Evolutionary conservation across 2,797 vertebrate species (phyloP).

Genomic region (Anniella stebbinsi): DNA sequence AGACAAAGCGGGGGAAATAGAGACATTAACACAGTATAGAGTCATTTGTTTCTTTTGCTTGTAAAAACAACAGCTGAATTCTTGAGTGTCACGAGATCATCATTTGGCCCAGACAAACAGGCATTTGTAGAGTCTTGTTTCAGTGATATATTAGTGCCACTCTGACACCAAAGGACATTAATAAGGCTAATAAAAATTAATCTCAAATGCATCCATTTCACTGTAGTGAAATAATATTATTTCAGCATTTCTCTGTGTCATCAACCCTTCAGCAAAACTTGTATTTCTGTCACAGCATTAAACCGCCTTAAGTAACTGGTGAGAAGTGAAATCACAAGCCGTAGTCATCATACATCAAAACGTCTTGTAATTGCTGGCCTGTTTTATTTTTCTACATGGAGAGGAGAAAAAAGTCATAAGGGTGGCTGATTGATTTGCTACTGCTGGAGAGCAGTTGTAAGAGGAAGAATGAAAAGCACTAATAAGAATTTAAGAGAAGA

Average conservation of each 20-base stretch:
- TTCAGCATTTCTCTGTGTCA: background rate
- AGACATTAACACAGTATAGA: background rate
- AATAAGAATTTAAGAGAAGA: background rate
- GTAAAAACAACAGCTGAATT: background rate
- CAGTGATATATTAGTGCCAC: background rate
- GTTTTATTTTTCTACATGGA: background rate
- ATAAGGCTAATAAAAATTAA: background rate
- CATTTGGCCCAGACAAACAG: background rate
- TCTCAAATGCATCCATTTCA: background rate
- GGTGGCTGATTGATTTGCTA: background rate
- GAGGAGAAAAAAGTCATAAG: no score
- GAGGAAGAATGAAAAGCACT: background rate
- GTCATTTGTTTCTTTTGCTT: background rate
- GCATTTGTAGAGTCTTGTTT: background rate
- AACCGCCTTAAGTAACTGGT: background rate
- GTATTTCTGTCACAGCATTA: background rate
- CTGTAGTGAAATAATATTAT: background rate
- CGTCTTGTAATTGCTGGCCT: no score
- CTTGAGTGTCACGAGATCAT: background rate
- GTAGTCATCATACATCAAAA: background rate
- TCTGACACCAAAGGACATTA: background rate
- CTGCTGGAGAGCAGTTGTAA: background rate
- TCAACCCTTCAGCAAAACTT: background rate
- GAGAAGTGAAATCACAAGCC: background rate
- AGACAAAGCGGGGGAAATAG: background rate